Conservation (phyloP, 2,113 vertebrate species). For the Columba janthina region DNA sequence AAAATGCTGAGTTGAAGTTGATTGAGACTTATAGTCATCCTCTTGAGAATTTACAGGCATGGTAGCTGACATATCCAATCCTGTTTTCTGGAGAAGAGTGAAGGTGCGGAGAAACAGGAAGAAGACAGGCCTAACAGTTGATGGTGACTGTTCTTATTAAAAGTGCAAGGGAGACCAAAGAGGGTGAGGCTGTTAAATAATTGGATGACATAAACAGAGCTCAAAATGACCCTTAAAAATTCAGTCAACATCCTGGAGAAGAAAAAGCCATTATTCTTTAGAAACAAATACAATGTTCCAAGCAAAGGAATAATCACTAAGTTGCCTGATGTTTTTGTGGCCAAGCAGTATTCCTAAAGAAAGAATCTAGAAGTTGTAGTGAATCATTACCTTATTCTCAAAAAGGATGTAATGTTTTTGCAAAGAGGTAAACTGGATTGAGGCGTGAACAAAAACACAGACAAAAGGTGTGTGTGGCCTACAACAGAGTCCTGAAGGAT, state of each 20-base stretch:
- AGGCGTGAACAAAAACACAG: neutral
- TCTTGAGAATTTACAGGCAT: neutral
- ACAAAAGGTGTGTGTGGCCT: neutral
- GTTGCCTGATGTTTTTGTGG: neutral
- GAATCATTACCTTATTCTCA: neutral
- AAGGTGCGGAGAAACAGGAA: neutral
- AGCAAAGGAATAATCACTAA: neutral
- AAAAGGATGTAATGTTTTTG: neutral
- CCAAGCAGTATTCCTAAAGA: neutral
- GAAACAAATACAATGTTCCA: rapidly evolving
- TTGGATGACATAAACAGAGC: neutral
- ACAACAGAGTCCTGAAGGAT: neutral
- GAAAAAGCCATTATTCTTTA: neutral
- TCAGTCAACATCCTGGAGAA: neutral
- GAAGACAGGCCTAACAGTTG: neutral
- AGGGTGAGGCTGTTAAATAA: neutral
- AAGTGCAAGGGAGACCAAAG: neutral
- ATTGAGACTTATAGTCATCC: neutral
- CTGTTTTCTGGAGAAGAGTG: neutral
- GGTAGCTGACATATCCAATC: neutral
- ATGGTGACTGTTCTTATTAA: neutral
- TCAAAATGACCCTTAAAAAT: neutral
- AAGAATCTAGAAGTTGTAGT: neutral
- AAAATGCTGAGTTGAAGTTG: neutral
- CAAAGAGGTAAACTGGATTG: neutral